These are phyloP conservation scores for Lonchura striata DNA, from an alignment of 2,113 vertebrate species.

Conservation along the genomic window DNA sequence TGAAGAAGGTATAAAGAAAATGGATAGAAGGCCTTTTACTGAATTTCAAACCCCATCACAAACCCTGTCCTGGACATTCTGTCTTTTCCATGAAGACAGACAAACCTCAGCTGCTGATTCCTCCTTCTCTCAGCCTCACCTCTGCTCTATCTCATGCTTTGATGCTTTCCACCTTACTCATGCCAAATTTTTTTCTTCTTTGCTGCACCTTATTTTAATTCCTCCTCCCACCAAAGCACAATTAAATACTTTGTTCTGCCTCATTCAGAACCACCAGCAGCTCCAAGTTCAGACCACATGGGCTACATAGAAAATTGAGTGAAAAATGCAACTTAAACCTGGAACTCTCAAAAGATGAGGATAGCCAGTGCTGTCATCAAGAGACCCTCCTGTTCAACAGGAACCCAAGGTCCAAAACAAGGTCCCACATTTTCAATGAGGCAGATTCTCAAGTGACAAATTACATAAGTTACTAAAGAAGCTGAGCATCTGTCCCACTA, in stretches of 20 bases:
- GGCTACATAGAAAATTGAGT: background rate
- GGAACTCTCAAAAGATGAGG: background rate
- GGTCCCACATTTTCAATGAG: background rate
- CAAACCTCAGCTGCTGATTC: background rate
- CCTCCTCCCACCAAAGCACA: background rate
- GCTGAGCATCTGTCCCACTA: background rate
- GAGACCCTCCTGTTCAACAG: background rate
- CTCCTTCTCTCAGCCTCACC: background rate
- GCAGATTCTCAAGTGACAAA: background rate
- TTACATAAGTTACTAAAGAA: background rate
- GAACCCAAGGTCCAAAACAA: background rate
- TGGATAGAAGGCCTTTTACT: conserved; percentile 28
- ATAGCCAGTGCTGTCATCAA: background rate
- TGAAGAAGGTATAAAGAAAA: conserved; percentile 53
- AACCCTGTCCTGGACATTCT: background rate
- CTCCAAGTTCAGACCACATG: rapidly evolving
- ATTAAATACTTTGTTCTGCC: background rate
- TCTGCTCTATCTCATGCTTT: background rate
- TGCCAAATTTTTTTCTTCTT: background rate
- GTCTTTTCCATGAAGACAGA: background rate
- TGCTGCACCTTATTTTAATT: background rate
- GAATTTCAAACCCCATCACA: conserved; percentile 50
- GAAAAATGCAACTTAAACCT: background rate
- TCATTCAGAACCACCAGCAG: background rate
- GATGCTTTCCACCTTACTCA: background rate